Base-by-base conservation (phyloP, 1,140 invertebrate species). In the Triops cancriformis region DNA sequence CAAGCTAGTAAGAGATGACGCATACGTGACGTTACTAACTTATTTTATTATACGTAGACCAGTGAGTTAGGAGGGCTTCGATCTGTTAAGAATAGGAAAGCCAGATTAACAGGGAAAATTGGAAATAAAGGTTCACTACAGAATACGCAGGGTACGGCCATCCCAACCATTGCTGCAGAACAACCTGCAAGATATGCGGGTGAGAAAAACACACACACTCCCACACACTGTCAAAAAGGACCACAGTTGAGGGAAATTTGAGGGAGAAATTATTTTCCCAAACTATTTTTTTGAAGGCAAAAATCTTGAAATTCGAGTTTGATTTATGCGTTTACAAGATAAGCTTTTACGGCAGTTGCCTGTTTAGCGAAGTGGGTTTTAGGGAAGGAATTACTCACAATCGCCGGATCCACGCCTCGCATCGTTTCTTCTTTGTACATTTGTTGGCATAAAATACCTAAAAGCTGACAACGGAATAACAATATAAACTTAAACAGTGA, bases 391-490 rank as follows among this genome's bases (percentile, higher is more conserved):
- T 42, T 78, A 78, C 77, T 78, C 28, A 78, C 77, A 73, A 78
- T 23, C n/a, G 27, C 77, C 11, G 28, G 77, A 73, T 78, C 77
- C 72, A 78, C 72, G 42, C 77, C 77, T 31, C 73, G 73, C 28
- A 78, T 10, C 37, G 26, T 78, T 27, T 78, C 77, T 78, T 78
- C 77, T 42, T 78, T 78, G 28, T 74, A 78, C 37, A 78, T 42
- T 42, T 43, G 64, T 27, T 78, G 73, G 73, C 77, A 78, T 18
- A 78, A 42, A 41, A 78, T 78, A 26, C 77, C 77, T 31, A 78
- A 78, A 37, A 78, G 51, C 77, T 78, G 43, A 23, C 18, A 64
- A 64, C 18, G 31, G 31, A 37, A 37, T 37, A 37, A 37, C 7
- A 37, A 37, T 37, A 37, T 4, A 37, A 37, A 37, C 31, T 37